phyloP scores from a whole-genome alignment of 2,888 invertebrate genomes.

The Pherbina coryleti region DNA sequence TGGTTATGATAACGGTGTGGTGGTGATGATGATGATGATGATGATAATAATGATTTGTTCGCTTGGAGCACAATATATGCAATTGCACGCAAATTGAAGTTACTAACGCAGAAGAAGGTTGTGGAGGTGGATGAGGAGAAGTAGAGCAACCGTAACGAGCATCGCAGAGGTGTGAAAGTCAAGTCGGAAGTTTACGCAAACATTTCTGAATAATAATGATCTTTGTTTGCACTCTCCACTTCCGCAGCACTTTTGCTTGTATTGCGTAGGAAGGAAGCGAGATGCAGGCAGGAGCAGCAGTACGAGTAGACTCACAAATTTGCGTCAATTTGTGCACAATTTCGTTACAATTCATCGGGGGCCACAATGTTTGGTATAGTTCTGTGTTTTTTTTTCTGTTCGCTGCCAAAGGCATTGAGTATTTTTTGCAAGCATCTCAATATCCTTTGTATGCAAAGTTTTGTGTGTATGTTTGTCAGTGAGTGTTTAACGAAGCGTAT shows the following conservation, averaged over 20 bases:
- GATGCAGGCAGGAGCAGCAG: neutral
- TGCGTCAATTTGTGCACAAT: constrained; percentile 47
- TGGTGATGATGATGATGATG: too few species aligned
- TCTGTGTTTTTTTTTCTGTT: neutral
- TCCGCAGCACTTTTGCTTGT: neutral
- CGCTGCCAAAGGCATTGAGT: constrained; percentile 20
- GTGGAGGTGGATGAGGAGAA: too few species aligned
- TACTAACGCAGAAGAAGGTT: too few species aligned
- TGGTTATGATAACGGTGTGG: constrained; percentile 37
- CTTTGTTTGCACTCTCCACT: constrained; percentile 31
- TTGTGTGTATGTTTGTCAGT: constrained; percentile 9
- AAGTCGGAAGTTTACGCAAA: constrained; percentile 51
- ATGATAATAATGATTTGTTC: too few species aligned
- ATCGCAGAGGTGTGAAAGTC: constrained; percentile 51
- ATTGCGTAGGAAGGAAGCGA: neutral
- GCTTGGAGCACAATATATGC: constrained; percentile 11
- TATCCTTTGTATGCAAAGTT: constrained; percentile 29
- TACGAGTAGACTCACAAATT: constrained; percentile 8
- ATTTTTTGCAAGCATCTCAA: neutral
- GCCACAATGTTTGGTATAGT: neutral
- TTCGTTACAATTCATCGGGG: constrained; percentile 37
- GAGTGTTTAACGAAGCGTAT: constrained; percentile 46
- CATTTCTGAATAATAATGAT: constrained; percentile 52
- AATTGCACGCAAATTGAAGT: constrained; percentile 18
- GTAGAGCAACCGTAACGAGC: neutral